These are phyloP conservation scores for Mus caroli DNA, from an alignment of 2,797 vertebrate species.

Conservation along the genomic window DNA sequence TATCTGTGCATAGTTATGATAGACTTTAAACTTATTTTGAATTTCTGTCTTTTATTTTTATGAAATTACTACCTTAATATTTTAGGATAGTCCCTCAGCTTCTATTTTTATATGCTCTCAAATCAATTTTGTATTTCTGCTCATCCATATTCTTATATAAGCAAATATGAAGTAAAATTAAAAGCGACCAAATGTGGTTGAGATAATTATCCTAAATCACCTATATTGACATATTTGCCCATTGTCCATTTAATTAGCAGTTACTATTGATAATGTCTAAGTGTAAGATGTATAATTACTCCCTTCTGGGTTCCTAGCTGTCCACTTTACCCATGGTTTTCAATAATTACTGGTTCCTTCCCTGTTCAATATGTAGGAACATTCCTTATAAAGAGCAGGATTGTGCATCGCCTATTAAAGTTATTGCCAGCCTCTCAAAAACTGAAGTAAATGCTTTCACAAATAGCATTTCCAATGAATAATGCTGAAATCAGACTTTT, in stretches of 20 bases:
- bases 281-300: conserved; percentile 31
- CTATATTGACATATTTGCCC: conserved; percentile 3
- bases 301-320: conserved; percentile 31
- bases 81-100: neutral
- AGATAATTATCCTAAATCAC: conserved; percentile 42
- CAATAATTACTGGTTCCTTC: conserved; percentile 61
- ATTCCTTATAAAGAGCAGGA: conserved; percentile 60
- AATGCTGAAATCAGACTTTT: conserved; percentile 81
- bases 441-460: conserved; percentile 74
- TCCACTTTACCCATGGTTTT: conserved; percentile 46
- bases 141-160: neutral
- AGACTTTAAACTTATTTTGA: neutral
- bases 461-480: conserved; percentile 79
- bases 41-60: neutral
- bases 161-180: conserved; percentile 18
- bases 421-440: conserved; percentile 67
- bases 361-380: neutral
- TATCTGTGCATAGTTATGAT: neutral
- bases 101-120: neutral
- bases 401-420: conserved; percentile 71
- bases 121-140: neutral
- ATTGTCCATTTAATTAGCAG: conserved; percentile 64
- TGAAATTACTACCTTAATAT: neutral
- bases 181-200: neutral
- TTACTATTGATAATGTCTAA: conserved; percentile 58